Evolutionary conservation across 2,113 vertebrate genomes (phyloP).

Genomic region (Benitochromis conjunctus): DNA sequence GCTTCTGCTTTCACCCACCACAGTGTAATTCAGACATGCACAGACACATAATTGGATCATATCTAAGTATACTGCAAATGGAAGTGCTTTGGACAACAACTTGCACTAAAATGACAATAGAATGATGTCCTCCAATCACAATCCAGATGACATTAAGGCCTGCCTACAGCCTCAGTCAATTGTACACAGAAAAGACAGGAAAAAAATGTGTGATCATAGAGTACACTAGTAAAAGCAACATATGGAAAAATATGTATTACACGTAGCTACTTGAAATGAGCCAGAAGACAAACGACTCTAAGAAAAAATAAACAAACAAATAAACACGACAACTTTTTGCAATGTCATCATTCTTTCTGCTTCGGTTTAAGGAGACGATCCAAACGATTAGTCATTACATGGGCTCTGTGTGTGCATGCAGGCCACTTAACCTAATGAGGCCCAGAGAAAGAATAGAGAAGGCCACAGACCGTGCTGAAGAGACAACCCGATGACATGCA

Average conservation of each 20-base stretch:
- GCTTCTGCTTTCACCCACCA: not conserved
- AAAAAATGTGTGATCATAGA: not conserved
- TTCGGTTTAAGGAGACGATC: slow-evolving; percentile 10
- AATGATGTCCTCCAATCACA: not conserved
- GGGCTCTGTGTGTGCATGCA: slow-evolving; percentile 3
- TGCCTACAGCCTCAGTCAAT: slow-evolving; percentile 7
- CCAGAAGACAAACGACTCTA: not conserved
- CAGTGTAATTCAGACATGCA: not conserved
- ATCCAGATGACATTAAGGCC: slow-evolving; percentile 21
- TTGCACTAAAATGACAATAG: slow-evolving; percentile 11
- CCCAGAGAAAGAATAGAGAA: not conserved
- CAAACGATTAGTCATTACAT: slow-evolving; percentile 24
- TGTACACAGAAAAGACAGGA: not conserved
- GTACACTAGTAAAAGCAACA: not conserved
- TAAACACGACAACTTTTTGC: not conserved
- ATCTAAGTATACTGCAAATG: slow-evolving; percentile 9
- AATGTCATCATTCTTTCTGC: slow-evolving; percentile 9
- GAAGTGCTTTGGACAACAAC: slow-evolving; percentile 24
- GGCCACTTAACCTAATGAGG: slow-evolving; percentile 41
- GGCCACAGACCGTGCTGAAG: not conserved
- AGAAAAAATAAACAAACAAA: not conserved
- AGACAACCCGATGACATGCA: slow-evolving; percentile 6
- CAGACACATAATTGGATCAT: slow-evolving; percentile 31
- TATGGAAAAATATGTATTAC: not conserved
- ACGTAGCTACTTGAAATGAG: not conserved